A percentile compares a stretch with the other conserved stretches of the same genome.
phyloP scores from a whole-genome alignment of 2,888 invertebrate species.

The Drepana falcataria region DNA sequence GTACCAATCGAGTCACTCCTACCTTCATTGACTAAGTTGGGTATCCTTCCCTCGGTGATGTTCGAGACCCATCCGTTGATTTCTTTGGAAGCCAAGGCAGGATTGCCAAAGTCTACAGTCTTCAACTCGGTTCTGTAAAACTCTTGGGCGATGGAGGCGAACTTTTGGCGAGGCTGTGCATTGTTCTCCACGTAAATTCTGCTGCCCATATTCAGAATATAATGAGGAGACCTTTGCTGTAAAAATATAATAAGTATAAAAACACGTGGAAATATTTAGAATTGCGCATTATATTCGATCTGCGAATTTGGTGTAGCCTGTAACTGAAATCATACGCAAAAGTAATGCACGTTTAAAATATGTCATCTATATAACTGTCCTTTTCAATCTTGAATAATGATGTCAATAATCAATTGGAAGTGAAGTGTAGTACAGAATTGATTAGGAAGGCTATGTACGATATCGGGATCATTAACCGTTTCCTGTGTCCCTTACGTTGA shows the following conservation, averaged over 20 bases:
- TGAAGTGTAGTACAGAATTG: too few relatives aligned
- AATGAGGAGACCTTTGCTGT: conserved; percentile 64
- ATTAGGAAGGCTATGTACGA: too few relatives aligned
- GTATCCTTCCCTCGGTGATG: conserved; percentile 86
- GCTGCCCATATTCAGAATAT: conserved; percentile 81
- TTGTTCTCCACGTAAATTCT: conserved; percentile 80
- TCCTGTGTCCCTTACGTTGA: too few relatives aligned
- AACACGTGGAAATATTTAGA: too few relatives aligned
- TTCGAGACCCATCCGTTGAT: conserved; percentile 91
- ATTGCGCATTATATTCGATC: too few relatives aligned
- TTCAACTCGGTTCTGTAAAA: conserved; percentile 83
- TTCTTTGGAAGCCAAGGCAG: conserved; percentile 68
- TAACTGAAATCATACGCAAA: too few relatives aligned
- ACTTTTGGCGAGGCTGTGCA: conserved; percentile 78
- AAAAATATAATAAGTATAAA: conserved; percentile 1
- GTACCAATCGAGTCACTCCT: neutral
- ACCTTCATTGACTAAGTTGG: conserved; percentile 82
- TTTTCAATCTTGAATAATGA: too few relatives aligned
- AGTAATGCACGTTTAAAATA: too few relatives aligned
- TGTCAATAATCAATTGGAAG: too few relatives aligned
- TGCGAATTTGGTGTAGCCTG: too few relatives aligned
- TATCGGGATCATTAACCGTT: too few relatives aligned
- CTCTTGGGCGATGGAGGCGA: conserved; percentile 78
- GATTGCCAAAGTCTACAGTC: conserved; percentile 80
- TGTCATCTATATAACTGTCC: too few relatives aligned